Evolutionary conservation across 2,113 vertebrate species (phyloP), one percentile per base, ranked within the genome.

Genomic region (Serinus canaria): DNA sequence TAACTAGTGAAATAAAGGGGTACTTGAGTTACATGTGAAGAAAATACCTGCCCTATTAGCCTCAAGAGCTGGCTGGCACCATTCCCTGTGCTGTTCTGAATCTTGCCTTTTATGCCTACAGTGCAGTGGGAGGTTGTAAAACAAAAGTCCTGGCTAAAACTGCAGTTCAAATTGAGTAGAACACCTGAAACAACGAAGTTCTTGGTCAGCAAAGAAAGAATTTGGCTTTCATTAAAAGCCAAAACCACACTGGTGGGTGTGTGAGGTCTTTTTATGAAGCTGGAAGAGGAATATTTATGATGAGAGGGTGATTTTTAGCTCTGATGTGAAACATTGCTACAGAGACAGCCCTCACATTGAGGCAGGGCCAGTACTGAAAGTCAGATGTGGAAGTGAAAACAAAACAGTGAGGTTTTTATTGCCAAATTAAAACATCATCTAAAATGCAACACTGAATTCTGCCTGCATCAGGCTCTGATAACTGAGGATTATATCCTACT

Each of bases 381-480:
- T 89, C 64, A 67, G 33, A 58, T 69, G n/a, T 84, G 74, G 89
- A 92, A 89, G 50, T 94, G 90, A 86, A 76, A 92, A 52, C 33
- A 86, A 49, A 86, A 30, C 31, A 73, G n/a, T 33, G 60, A 87
- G 41, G 15, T 24, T 76, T 5, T 46, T 77, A 69, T 47, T 88
- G 24, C 0, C 7, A 59, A 74, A 87, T 69, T 50, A 39, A 89
- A 69, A 35, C 31, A 23, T 35, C 10, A 49, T 62, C 16, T 78
- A 11, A 41, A 79, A 72, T 15, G 11, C 18, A n/a, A 11, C 35
- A 50, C 19, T 78, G 64, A n/a, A 2, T 59, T 78, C 33, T 94
- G 52, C 27, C 31, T 93, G 7, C 24, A 17, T 75, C 73, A 37
- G 10, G 37, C 23, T 94, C 56, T 89, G 80, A 39, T 74, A 39